phyloP scores from a whole-genome alignment of 1,140 invertebrate genomes.

The Zophobas morio region DNA sequence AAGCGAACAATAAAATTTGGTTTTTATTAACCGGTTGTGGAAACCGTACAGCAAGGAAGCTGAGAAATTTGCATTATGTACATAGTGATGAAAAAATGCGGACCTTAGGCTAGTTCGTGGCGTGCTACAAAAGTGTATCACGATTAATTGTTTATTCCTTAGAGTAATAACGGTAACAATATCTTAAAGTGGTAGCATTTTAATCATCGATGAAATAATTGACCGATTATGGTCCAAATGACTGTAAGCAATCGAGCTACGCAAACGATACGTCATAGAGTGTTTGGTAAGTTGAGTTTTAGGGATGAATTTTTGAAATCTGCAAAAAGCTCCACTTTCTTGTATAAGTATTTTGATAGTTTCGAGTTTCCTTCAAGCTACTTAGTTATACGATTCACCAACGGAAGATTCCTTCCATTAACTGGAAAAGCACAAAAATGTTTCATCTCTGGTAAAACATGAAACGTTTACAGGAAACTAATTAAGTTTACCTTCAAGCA shows the following conservation, averaged over 20 bases:
- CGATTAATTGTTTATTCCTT: slow-evolving; percentile 38
- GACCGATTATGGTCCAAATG: slow-evolving; percentile 4
- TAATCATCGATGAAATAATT: slow-evolving; percentile 34
- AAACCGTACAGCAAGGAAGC: not conserved
- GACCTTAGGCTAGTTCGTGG: slow-evolving; percentile 10
- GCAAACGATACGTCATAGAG: not conserved
- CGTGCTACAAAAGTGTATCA: slow-evolving; percentile 17
- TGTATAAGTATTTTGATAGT: too few relatives aligned
- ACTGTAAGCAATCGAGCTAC: not conserved
- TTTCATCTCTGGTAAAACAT: not conserved
- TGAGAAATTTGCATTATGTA: not conserved
- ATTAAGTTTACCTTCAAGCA: not conserved
- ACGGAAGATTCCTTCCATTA: too few relatives aligned
- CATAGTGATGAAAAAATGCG: slow-evolving; percentile 1
- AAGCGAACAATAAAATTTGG: slow-evolving; percentile 3
- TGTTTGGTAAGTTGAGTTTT: too few relatives aligned
- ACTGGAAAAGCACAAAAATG: not conserved
- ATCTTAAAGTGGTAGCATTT: slow-evolving; percentile 6
- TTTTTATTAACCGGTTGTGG: slow-evolving; percentile 12
- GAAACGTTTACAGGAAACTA: not conserved
- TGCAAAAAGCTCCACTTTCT: too few relatives aligned
- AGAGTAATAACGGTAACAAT: slow-evolving; percentile 35
- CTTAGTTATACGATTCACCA: too few relatives aligned
- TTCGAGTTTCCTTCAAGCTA: too few relatives aligned
- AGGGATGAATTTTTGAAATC: too few relatives aligned